Conservation (phyloP, 2,113 vertebrate species). For the Zapus hudsonius region DNA sequence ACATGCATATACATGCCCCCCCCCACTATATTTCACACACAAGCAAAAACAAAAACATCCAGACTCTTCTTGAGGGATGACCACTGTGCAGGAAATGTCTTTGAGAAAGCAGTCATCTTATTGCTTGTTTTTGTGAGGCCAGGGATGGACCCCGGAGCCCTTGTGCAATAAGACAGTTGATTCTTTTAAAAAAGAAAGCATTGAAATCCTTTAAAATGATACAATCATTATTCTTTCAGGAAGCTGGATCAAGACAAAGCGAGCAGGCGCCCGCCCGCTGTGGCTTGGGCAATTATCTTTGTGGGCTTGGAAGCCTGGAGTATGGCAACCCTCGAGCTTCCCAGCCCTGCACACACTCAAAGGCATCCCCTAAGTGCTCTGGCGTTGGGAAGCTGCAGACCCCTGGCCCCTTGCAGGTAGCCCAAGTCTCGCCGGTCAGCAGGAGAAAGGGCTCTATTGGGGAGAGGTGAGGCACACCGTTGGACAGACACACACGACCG, state of each 20-base stretch:
- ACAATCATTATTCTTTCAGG: not conserved
- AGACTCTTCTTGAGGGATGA: not conserved
- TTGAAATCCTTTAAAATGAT: not conserved
- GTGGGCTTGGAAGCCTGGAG: not conserved
- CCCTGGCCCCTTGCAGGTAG: no score
- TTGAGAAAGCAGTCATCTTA: not conserved
- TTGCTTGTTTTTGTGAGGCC: not conserved
- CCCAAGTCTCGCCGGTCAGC: no score
- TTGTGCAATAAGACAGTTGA: no score
- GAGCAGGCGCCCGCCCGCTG: not conserved
- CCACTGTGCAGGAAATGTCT: not conserved
- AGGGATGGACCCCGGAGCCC: no score
- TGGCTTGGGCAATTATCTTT: constrained; percentile 12
- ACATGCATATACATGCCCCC: no score
- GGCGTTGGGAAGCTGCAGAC: no score
- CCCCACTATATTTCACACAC: no score
- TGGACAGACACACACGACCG: no score
- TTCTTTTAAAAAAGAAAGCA: not conserved
- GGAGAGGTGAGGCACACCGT: no score
- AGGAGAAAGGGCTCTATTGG: no score
- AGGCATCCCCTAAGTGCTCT: not conserved
- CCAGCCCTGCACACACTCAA: not conserved
- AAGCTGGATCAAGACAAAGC: not conserved
- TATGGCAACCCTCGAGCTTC: not conserved
- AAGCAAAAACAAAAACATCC: not conserved